These are phyloP conservation scores for Nixonia krombeini DNA, from an alignment of 1,140 invertebrate genomes.

Conservation along the genomic window DNA sequence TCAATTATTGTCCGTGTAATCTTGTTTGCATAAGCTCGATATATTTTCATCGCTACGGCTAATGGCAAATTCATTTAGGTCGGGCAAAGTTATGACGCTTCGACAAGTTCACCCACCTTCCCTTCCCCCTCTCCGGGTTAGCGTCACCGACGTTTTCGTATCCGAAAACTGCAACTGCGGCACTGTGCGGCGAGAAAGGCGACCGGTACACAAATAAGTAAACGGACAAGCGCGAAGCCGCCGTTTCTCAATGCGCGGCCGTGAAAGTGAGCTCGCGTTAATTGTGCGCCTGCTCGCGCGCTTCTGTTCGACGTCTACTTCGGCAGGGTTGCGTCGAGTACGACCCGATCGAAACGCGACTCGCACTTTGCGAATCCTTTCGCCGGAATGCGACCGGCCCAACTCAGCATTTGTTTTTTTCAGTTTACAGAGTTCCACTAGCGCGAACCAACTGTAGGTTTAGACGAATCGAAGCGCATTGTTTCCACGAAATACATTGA, in stretches of 20 bases:
- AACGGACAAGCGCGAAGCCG: slow-evolving; percentile 22
- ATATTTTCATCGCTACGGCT: slow-evolving; percentile 46
- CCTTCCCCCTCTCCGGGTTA: slow-evolving; percentile 17
- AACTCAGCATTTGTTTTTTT: too few relatives aligned
- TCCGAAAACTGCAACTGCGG: slow-evolving; percentile 35
- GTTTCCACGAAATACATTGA: too few relatives aligned
- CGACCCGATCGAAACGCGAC: too few relatives aligned
- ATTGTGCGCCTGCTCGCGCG: too few relatives aligned
- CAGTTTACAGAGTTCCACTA: too few relatives aligned
- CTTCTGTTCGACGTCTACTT: too few relatives aligned
- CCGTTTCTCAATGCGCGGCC: slow-evolving; percentile 31
- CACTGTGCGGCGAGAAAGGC: slow-evolving; percentile 16
- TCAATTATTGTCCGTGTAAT: slow-evolving; percentile 50
- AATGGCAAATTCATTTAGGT: slow-evolving; percentile 49
- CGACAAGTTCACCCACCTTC: slow-evolving; percentile 36
- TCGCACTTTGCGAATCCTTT: too few relatives aligned
- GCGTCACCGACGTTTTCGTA: slow-evolving; percentile 41
- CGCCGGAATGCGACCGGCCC: too few relatives aligned
- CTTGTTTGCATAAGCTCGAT: slow-evolving; percentile 47
- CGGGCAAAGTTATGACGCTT: slow-evolving; percentile 50
- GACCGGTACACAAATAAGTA: slow-evolving; percentile 31
- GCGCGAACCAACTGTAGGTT: too few relatives aligned
- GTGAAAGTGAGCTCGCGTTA: neutral
- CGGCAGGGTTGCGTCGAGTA: too few relatives aligned
- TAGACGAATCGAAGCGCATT: too few relatives aligned